Conservation (phyloP, 2,797 vertebrate genomes). For the Rhabdophis nuchalis region DNA sequence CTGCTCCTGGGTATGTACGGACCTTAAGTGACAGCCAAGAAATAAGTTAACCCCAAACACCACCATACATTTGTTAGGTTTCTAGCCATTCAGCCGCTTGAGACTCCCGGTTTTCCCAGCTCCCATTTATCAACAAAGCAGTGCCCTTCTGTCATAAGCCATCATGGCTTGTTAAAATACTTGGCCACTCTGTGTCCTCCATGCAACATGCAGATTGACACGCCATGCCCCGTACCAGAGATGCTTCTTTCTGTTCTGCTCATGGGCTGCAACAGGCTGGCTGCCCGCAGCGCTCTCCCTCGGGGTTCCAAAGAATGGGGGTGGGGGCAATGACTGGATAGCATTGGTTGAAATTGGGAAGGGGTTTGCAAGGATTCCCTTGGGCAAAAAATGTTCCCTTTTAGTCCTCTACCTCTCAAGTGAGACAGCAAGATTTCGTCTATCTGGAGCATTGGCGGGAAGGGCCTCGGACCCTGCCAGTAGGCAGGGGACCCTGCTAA, state of each 20-base stretch:
- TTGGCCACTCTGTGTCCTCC: neutral
- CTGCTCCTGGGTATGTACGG: neutral
- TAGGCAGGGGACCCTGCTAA: neutral
- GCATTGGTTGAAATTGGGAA: neutral
- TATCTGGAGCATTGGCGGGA: neutral
- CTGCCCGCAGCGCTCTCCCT: neutral
- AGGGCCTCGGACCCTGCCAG: neutral
- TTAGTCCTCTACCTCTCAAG: neutral
- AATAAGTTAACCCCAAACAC: neutral
- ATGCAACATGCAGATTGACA: neutral
- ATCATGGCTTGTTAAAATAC: neutral
- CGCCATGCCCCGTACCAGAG: neutral
- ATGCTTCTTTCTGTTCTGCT: neutral
- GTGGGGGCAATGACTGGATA: no score
- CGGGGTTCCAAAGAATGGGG: neutral
- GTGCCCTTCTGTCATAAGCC: neutral
- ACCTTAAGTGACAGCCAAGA: neutral
- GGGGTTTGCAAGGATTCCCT: neutral
- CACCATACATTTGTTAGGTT: neutral
- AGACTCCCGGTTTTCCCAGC: neutral
- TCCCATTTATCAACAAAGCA: neutral
- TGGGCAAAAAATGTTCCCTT: neutral
- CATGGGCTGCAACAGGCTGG: neutral
- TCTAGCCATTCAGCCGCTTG: neutral
- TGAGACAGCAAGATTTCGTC: neutral